phyloP scores from a whole-genome alignment of 2,797 vertebrate species.

The Gymnodraco acuticeps region DNA sequence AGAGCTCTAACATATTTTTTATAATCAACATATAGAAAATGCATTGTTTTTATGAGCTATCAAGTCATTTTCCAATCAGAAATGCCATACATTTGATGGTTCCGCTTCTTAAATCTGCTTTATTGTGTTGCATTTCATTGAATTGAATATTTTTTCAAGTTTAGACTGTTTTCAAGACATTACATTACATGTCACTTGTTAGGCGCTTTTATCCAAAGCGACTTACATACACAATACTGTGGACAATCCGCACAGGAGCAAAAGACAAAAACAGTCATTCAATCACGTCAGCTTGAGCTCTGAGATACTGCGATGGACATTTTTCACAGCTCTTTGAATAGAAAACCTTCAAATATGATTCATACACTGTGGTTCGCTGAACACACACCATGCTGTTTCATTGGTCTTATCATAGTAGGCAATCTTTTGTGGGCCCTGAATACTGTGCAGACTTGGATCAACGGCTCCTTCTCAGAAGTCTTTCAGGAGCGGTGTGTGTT shows the following conservation, averaged over 20 bases:
- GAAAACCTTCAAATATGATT: background rate
- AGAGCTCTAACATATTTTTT: background rate
- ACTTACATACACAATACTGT: too few relatives aligned
- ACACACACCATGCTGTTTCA: background rate
- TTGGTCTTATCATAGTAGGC: background rate
- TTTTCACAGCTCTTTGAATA: background rate
- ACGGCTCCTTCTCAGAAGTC: constrained; percentile 50
- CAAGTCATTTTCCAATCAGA: background rate
- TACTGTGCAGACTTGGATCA: constrained; percentile 7
- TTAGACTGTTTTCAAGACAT: background rate
- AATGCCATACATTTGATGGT: background rate
- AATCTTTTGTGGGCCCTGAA: background rate
- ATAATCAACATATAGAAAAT: background rate
- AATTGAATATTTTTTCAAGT: background rate
- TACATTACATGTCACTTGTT: too few relatives aligned
- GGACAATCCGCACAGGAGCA: too few relatives aligned
- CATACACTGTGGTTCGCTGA: background rate
- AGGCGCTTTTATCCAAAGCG: too few relatives aligned
- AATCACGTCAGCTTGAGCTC: background rate
- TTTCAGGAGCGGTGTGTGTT: constrained; percentile 73
- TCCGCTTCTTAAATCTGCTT: background rate
- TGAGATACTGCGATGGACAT: background rate
- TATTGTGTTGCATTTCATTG: too few relatives aligned
- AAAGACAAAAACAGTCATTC: background rate
- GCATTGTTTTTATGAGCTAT: background rate